Conservation (phyloP, 2,888 invertebrate genomes). For the Abrostola tripartita region DNA sequence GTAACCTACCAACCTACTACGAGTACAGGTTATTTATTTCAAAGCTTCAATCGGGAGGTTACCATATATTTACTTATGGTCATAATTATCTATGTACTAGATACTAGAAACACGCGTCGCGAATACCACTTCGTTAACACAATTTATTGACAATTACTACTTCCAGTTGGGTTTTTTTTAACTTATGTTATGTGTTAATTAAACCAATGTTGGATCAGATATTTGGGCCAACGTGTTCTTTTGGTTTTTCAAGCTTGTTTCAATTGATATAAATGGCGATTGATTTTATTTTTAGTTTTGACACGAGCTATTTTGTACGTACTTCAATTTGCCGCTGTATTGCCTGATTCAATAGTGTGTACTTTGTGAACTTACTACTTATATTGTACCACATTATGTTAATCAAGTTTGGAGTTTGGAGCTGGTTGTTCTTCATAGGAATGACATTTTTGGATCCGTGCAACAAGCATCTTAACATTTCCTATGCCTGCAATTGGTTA, state of each 20-base stretch:
- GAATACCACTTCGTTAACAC: conserved; percentile 52
- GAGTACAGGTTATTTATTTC: no score
- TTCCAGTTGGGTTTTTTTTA: conserved; percentile 49
- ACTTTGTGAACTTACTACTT: no score
- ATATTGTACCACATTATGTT: no score
- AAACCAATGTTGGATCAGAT: conserved; percentile 35
- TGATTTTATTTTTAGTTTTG: conserved; percentile 11
- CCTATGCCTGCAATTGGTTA: no score
- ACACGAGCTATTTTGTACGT: conserved; percentile 15
- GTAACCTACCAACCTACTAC: no score
- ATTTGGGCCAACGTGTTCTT: conserved; percentile 33
- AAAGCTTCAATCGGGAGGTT: conserved; percentile 2
- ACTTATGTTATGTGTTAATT: conserved; percentile 39
- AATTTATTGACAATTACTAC: conserved; percentile 61
- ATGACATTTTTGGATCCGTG: no score
- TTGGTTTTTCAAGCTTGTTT: conserved; percentile 1
- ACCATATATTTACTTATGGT: conserved; percentile 31
- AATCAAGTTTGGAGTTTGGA: no score
- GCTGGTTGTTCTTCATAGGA: no score
- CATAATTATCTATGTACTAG: conserved; percentile 31
- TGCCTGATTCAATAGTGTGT: no score
- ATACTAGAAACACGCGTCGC: conserved; percentile 43
- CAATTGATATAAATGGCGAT: conserved; percentile 13
- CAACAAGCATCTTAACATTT: no score
- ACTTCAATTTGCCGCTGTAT: neutral